A percentile compares a stretch with the other conserved stretches of the same genome.
Conservation (phyloP, 2,797 vertebrate genomes). For the Salmo trutta region DNA sequence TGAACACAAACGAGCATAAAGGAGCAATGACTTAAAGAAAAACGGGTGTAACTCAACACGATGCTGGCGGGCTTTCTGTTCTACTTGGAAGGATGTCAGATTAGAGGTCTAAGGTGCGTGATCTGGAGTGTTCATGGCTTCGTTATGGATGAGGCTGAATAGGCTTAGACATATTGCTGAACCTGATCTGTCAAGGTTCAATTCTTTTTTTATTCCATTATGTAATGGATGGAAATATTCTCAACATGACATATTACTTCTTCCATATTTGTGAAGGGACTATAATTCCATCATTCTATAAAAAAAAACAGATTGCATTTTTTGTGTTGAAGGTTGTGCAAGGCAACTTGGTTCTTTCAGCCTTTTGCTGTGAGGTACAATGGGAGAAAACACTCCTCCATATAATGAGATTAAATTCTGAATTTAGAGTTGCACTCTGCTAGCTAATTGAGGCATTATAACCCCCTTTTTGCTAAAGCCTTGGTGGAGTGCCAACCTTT, state of each 20-base stretch:
- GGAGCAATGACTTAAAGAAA: constrained; percentile 9
- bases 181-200: neutral
- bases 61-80: constrained; percentile 7
- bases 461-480: neutral
- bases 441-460: neutral
- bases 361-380: neutral
- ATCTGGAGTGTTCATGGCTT: neutral
- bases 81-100: constrained; percentile 20
- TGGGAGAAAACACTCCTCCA: neutral
- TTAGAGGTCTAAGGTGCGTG: constrained; percentile 12
- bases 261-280: neutral
- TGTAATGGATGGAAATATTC: neutral
- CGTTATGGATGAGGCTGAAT: constrained; percentile 6
- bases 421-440: constrained; percentile 4
- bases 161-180: neutral
- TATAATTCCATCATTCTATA: neutral
- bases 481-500: neutral
- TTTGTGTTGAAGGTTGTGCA: neutral
- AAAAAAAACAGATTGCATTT: neutral
- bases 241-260: neutral
- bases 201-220: neutral
- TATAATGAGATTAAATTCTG: neutral
- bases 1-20: constrained; percentile 31
- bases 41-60: constrained; percentile 23
- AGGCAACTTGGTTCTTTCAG: neutral